phyloP scores from a whole-genome alignment of 2,113 vertebrate genomes.

The Catharus bicknelli region DNA sequence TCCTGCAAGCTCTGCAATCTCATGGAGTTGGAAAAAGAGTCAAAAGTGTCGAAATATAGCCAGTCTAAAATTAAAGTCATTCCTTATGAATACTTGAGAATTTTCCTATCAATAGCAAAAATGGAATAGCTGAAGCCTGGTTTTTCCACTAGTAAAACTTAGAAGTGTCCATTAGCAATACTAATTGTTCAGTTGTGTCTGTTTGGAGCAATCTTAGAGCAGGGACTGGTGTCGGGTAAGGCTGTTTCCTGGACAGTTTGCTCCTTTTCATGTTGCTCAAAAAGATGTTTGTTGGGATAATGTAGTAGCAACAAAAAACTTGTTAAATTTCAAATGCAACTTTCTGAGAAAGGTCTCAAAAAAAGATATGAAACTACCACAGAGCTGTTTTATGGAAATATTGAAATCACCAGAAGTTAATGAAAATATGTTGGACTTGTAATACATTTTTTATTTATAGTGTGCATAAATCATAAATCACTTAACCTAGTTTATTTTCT shows the following conservation, averaged over 20 bases:
- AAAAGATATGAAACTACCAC: background rate
- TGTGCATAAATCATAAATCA: background rate
- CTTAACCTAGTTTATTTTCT: background rate
- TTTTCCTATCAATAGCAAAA: background rate
- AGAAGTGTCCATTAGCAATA: background rate
- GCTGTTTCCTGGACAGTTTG: background rate
- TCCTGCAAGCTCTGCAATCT: background rate
- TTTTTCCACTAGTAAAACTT: background rate
- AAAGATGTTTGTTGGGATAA: background rate
- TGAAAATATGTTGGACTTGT: background rate
- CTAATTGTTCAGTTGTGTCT: background rate
- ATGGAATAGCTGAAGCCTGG: background rate
- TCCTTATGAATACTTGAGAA: background rate
- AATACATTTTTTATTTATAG: background rate
- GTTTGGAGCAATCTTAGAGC: background rate
- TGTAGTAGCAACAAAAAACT: background rate
- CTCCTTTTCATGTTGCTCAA: background rate
- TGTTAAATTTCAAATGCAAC: background rate
- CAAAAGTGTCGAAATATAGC: accelerated
- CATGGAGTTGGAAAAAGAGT: background rate
- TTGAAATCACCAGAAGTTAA: background rate
- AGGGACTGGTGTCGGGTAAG: background rate
- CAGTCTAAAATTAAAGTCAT: background rate
- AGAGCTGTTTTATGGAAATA: background rate
- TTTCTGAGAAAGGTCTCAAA: background rate